These are phyloP conservation scores for Bugula neritina DNA, from an alignment of 2,888 invertebrate genomes.

Conservation along the genomic window DNA sequence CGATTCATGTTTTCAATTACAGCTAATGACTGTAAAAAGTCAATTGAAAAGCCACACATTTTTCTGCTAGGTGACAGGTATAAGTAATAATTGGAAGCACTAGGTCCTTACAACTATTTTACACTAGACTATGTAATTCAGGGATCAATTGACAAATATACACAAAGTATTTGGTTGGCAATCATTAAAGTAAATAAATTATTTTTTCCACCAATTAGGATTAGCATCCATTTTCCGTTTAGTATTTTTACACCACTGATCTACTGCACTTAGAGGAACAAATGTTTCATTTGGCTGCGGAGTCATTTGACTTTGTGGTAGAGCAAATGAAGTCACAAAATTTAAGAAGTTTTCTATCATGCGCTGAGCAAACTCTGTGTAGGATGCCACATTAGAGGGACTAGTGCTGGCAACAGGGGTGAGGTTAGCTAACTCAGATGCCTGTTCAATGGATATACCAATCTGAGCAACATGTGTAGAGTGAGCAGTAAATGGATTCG, in stretches of 20 bases:
- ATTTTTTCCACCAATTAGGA: slow-evolving; percentile 81
- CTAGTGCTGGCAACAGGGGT: slow-evolving; percentile 51
- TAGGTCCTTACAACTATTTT: too few relatives aligned
- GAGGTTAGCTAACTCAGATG: slow-evolving; percentile 57
- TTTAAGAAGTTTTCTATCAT: slow-evolving; percentile 91
- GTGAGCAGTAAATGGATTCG: slow-evolving; percentile 31
- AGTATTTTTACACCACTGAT: slow-evolving; percentile 91
- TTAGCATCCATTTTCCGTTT: slow-evolving; percentile 78
- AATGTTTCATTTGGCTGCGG: slow-evolving; percentile 73
- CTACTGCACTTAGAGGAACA: slow-evolving; percentile 79
- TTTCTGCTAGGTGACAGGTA: too few relatives aligned
- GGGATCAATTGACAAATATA: too few relatives aligned
- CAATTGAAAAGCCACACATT: too few relatives aligned
- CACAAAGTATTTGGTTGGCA: too few relatives aligned
- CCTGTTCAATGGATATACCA: slow-evolving; percentile 80
- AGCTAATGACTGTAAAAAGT: too few relatives aligned
- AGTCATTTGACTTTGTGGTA: slow-evolving; percentile 72
- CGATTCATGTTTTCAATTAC: too few relatives aligned
- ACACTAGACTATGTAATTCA: too few relatives aligned
- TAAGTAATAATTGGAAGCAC: too few relatives aligned
- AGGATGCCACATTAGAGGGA: slow-evolving; percentile 46
- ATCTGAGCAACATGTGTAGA: slow-evolving; percentile 80
- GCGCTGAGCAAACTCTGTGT: slow-evolving; percentile 66
- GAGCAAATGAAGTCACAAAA: slow-evolving; percentile 81
- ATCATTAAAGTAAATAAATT: too few relatives aligned